These are phyloP conservation scores for Psittacula echo DNA, from an alignment of 2,797 vertebrate species.

Conservation along the genomic window DNA sequence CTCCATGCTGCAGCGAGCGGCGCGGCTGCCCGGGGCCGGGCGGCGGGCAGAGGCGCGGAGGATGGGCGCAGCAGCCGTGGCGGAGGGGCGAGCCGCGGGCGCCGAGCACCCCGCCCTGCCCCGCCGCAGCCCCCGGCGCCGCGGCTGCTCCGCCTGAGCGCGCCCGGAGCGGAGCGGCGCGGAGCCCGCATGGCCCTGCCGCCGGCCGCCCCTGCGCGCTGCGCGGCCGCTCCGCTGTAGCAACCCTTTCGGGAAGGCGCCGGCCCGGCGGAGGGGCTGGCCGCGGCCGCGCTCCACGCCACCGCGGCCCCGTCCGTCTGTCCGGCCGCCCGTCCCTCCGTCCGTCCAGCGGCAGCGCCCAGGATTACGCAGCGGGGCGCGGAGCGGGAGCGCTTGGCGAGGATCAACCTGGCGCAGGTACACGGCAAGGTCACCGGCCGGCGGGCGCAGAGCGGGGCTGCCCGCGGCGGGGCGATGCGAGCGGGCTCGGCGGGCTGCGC, in stretches of 20 bases:
- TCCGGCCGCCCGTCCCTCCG: not conserved
- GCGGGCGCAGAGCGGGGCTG: conserved; percentile 11
- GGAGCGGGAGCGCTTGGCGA: conserved; percentile 33
- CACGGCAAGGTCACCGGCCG: conserved; percentile 76
- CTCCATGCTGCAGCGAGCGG: conserved; percentile 81
- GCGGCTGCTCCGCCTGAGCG: not conserved
- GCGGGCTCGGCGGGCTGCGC: not conserved
- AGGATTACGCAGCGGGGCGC: not conserved
- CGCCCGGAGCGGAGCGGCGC: not conserved
- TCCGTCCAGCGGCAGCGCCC: conserved; percentile 29
- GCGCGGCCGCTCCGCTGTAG: conserved; percentile 49
- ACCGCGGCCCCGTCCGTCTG: not conserved
- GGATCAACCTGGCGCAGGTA: conserved; percentile 72
- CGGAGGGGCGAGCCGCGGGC: not conserved
- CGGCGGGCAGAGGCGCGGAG: not conserved
- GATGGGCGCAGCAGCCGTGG: conserved; percentile 8
- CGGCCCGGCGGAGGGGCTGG: not conserved
- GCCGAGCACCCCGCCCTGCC: not conserved
- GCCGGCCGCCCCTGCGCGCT: conserved; percentile 39
- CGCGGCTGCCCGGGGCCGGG: conserved; percentile 22
- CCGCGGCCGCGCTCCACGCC: not conserved
- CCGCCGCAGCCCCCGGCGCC: not conserved
- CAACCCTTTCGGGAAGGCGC: conserved; percentile 24
- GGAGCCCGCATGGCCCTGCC: conserved; percentile 50
- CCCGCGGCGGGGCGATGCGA: not conserved